phyloP scores from a whole-genome alignment of 2,797 vertebrate species.

The Alauda arvensis region DNA sequence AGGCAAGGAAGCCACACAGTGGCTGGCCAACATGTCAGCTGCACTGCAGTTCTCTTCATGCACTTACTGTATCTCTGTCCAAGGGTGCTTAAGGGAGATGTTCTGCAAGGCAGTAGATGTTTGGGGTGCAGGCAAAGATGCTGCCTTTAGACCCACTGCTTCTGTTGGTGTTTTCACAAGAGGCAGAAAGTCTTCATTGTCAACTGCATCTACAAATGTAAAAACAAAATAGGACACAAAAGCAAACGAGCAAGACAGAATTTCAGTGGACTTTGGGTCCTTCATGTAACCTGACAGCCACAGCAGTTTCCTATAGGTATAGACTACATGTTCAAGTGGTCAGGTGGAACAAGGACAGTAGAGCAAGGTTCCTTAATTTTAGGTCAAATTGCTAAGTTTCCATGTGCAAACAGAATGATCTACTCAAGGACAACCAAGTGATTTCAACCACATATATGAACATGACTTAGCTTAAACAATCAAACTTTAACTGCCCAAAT shows the following conservation, averaged over 20 bases:
- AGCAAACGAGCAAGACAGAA: background rate
- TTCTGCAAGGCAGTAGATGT: slow-evolving; percentile 75
- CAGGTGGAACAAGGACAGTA: background rate
- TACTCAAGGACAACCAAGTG: background rate
- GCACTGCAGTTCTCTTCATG: background rate
- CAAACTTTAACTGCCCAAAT: background rate
- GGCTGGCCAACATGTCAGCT: background rate
- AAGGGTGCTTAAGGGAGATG: slow-evolving; percentile 87
- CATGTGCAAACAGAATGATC: background rate
- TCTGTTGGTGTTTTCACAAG: slow-evolving; percentile 80
- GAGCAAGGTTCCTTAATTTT: background rate
- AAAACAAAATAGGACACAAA: slow-evolving; percentile 11
- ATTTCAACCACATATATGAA: background rate
- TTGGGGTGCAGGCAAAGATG: slow-evolving; percentile 68
- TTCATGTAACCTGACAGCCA: background rate
- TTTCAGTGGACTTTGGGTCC: background rate
- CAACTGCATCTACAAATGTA: background rate
- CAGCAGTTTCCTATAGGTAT: background rate
- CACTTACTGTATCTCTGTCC: slow-evolving; percentile 88
- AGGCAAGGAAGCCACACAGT: background rate
- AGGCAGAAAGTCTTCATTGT: slow-evolving; percentile 80
- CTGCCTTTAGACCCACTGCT: slow-evolving; percentile 82
- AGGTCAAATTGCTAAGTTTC: background rate
- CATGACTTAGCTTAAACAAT: background rate
- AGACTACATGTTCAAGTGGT: background rate